These are phyloP conservation scores for Mionectes olivaceus DNA, from an alignment of 2,797 vertebrate genomes.

Conservation along the genomic window DNA sequence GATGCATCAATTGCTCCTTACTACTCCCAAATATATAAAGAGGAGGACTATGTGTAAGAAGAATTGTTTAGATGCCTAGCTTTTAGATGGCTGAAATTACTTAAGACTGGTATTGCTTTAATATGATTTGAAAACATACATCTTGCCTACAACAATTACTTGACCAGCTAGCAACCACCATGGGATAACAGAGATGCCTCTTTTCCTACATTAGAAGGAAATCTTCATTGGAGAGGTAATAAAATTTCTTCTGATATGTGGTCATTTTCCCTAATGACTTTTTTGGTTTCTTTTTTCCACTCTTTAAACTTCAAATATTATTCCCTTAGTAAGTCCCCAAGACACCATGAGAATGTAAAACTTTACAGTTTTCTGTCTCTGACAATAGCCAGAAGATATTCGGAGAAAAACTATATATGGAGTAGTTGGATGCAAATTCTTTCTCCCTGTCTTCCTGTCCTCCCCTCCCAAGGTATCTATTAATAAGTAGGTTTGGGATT, in stretches of 20 bases:
- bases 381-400: background rate
- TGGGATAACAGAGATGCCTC: background rate
- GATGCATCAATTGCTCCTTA: background rate
- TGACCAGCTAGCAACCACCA: background rate
- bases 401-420: background rate
- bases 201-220: background rate
- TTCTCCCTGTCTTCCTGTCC: background rate
- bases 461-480: background rate
- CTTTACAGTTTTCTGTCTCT: background rate
- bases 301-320: background rate
- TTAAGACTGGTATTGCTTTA: background rate
- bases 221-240: background rate
- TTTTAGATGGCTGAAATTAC: background rate
- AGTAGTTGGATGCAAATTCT: background rate
- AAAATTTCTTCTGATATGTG: background rate
- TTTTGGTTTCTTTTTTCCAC: rapidly evolving
- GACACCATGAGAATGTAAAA: background rate
- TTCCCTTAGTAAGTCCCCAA: background rate
- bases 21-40: background rate
- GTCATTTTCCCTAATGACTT: background rate
- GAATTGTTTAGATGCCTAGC: background rate
- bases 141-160: background rate
- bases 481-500: background rate
- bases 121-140: background rate
- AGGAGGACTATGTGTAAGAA: background rate